Conservation (phyloP, 2,888 invertebrate species). For the Zaprionus lineosus region DNA sequence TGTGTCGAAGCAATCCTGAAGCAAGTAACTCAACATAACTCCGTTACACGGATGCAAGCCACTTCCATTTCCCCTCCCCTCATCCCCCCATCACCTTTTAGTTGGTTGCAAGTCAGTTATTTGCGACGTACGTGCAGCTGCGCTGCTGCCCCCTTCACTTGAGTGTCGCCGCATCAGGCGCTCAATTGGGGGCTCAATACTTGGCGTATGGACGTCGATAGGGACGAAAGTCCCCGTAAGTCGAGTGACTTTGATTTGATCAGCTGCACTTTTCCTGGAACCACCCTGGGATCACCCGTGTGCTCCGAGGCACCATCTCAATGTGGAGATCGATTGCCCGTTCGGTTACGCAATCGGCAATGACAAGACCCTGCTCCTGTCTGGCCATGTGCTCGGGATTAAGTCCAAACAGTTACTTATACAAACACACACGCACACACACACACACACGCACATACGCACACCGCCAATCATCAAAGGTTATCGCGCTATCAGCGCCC, state of each 20-base stretch:
- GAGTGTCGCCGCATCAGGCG: conserved; percentile 50
- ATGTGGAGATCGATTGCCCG: conserved; percentile 74
- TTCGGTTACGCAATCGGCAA: conserved; percentile 66
- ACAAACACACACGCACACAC: background rate
- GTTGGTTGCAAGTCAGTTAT: too few relatives aligned
- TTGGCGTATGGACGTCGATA: conserved; percentile 48
- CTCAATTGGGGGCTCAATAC: too few relatives aligned
- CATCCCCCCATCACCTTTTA: too few relatives aligned
- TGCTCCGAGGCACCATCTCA: conserved; percentile 59
- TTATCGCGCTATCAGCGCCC: conserved; percentile 61
- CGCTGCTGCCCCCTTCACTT: too few relatives aligned
- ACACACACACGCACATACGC: conserved; percentile 1
- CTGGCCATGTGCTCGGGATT: conserved; percentile 66
- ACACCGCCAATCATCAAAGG: conserved; percentile 16
- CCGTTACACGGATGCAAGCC: too few relatives aligned
- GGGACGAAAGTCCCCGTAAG: conserved; percentile 54
- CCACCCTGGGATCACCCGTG: conserved; percentile 58
- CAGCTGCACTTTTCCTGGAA: conserved; percentile 28
- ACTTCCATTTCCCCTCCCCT: too few relatives aligned
- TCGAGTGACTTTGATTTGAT: conserved; percentile 18
- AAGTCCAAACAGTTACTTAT: too few relatives aligned
- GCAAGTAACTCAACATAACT: too few relatives aligned
- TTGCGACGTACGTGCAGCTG: conserved; percentile 50
- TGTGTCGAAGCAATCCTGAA: too few relatives aligned
- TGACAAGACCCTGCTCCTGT: conserved; percentile 54